Evolutionary conservation across 2,888 invertebrate genomes (phyloP), one percentile per base, ranked within the genome.

Genomic region (Acronicta leporina): DNA sequence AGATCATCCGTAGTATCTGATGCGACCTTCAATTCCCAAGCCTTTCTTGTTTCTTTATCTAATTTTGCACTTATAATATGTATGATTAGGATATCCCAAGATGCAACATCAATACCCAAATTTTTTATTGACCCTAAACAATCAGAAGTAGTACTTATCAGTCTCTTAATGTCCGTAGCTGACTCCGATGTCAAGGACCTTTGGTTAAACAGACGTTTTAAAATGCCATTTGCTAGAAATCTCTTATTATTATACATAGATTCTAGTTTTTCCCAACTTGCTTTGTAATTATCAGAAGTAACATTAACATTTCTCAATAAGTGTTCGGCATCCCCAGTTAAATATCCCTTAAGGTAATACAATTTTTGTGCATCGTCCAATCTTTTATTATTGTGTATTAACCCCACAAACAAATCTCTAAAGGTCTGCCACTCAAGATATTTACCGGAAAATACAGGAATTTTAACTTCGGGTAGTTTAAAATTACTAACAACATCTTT

Each of bases 321-420:
- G 25, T 63, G 70, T 27, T 81, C 77, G 2, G 75, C 77, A 16
- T 80, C 79, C 2, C 75, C 77, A 0, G 59, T 40, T 9, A 75
- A 15, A 44, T 70, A 42, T 0, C 59, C 53, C 11, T 75, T 79
- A 5, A 79, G 33, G 45, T 79, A 80, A 20, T 61, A 77, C 0
- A 80, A 43, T 40, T 66, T 69, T 49, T 79, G 74, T 0, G 72
- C 77, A 40, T 77, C 48, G 15, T 71, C 69, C 8, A 81, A 14
- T 0, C 48, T 13, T 0, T 44, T 20, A 30, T 79, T 79, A 5
- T 72, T 52, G 30, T 81, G 70, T 1, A 81, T 45, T 0, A 79
- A 30, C 2, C 73, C 63, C 5, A 49, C 0, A 53, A 72, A 76
- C 8, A 74, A 59, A 60, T 77, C 74, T 20, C 60, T 44, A 44